Percentiles rank a stretch among this genome's conserved stretches.
These are phyloP conservation scores for Phymorhynchus buccinoides DNA, from an alignment of 1,140 invertebrate genomes.

Conservation along the genomic window DNA sequence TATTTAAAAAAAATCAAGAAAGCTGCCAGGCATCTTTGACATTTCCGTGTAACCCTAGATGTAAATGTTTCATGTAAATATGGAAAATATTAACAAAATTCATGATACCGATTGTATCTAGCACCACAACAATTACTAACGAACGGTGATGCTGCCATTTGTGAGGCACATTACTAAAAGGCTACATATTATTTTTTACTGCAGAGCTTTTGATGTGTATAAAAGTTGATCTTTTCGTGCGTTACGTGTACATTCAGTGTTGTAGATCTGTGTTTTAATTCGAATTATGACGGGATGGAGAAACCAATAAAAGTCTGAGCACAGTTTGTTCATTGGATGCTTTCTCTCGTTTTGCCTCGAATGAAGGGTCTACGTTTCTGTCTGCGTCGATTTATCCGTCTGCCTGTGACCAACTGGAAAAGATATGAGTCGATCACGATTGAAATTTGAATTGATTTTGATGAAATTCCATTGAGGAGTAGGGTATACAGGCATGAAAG, in stretches of 20 bases:
- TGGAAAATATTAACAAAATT: neutral
- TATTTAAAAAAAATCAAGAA: neutral
- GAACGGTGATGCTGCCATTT: neutral
- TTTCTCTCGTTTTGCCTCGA: too few species aligned
- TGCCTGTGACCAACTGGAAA: too few species aligned
- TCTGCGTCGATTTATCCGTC: too few species aligned
- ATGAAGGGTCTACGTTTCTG: too few species aligned
- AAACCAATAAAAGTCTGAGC: neutral
- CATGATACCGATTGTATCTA: neutral
- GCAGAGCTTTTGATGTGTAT: conserved; percentile 23
- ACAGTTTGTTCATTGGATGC: too few species aligned
- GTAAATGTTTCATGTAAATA: neutral
- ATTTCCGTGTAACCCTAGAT: neutral
- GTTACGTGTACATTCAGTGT: conserved; percentile 16
- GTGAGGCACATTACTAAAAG: neutral
- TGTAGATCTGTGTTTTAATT: neutral
- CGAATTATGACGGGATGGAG: neutral
- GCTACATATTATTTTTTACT: neutral
- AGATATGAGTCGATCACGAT: too few species aligned
- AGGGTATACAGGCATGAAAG: too few species aligned
- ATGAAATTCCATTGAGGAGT: too few species aligned
- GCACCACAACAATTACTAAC: neutral
- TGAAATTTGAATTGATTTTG: too few species aligned
- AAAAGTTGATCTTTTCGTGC: neutral
- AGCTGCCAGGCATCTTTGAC: neutral